Evolutionary conservation across 2,113 vertebrate species (phyloP).

Genomic region (Danionella cerebrum): DNA sequence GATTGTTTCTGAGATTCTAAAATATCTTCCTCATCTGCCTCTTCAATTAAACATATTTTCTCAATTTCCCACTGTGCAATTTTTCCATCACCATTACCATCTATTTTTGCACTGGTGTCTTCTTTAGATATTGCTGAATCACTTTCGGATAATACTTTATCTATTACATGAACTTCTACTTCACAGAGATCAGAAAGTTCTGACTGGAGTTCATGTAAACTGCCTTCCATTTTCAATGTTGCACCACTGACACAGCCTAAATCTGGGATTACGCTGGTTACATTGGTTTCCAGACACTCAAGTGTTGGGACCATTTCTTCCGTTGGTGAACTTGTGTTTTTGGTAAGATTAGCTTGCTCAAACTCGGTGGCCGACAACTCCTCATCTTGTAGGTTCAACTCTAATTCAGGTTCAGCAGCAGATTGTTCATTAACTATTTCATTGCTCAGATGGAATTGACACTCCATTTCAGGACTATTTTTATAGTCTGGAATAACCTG

Average conservation of each 20-base stretch:
- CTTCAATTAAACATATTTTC: no score
- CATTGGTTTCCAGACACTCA: conserved; percentile 33
- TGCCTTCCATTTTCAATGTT: no score
- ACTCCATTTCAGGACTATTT: conserved; percentile 13
- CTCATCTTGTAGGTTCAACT: background rate
- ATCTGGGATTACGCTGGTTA: conserved; percentile 14
- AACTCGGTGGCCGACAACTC: background rate
- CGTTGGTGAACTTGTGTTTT: conserved; percentile 41
- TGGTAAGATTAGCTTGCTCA: conserved; percentile 23
- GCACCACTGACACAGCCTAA: conserved; percentile 33
- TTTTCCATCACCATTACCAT: background rate
- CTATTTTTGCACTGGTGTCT: conserved; percentile 32
- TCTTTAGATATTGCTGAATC: conserved; percentile 21
- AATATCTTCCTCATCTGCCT: conserved; percentile 36
- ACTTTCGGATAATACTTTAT: conserved; percentile 16
- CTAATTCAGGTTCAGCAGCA: conserved; percentile 29
- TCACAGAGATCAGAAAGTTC: conserved; percentile 31
- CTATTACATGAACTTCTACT: conserved; percentile 28
- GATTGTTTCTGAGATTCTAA: no score
- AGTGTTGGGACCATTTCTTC: conserved; percentile 33
- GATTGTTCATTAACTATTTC: conserved; percentile 26
- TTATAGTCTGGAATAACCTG: conserved; percentile 19
- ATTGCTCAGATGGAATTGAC: background rate
- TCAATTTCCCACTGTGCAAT: conserved; percentile 14
- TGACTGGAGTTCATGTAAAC: conserved; percentile 18